Evolutionary conservation across 2,113 vertebrate genomes (phyloP), one percentile per base, ranked within the genome.

Genomic region (Thalassoma bifasciatum): DNA sequence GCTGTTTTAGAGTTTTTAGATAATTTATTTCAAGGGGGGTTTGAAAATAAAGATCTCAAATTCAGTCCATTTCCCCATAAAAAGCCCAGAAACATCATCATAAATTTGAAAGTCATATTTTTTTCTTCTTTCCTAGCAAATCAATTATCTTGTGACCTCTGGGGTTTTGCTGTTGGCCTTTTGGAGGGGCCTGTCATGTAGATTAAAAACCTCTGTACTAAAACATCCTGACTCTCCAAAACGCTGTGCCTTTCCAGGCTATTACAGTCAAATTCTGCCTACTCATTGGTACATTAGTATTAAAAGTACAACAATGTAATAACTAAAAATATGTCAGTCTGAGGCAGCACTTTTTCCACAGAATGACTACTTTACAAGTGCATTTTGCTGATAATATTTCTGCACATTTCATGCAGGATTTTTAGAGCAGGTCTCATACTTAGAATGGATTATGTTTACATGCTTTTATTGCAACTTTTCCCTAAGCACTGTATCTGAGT

Each of bases 301-400:
- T 21, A 49, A n/a, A 21, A 49, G 13, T 49, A 49, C n/a, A n/a
- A 49, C n/a, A 49, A 49, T 49, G 46, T 49, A 49, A 49, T 49
- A 49, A 7, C 46, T 19, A 49, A 21, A 46, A 49, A 49, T 49
- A 49, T 49, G 19, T 49, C 46, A 49, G 19, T n/a, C 46, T 49
- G 46, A n/a, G 46, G 19, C 46, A 49, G 46, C 46, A 49, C 46
- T 49, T 49, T 49, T 21, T 49, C 19, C n/a, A 19, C 19, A 49
- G 46, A n/a, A n/a, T 49, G 42, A 44, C 12, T 14, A 10, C 46
- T 49, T 49, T 49, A 49, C 46, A 49, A 49, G 46, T 49, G 46
- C 46, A 49, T 49, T n/a, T 49, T 49, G 46, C 46, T 49, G 46
- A 49, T 49, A 56, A 30, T 40, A 50, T 49, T 38, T 30, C 34